phyloP scores from a whole-genome alignment of 2,797 vertebrate genomes.

The Denticeps clupeoides region DNA sequence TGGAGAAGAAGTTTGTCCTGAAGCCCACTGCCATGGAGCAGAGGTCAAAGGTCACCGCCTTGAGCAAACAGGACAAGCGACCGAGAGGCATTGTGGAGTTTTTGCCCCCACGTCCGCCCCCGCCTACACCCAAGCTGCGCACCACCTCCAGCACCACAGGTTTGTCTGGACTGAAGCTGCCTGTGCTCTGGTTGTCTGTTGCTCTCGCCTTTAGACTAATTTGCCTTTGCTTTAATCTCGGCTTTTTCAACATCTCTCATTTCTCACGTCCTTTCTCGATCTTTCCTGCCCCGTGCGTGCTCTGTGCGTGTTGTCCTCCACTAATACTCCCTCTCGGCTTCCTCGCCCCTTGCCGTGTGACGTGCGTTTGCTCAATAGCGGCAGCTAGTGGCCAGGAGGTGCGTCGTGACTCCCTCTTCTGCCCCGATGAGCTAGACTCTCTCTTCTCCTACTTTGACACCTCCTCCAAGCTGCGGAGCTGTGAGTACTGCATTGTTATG shows the following conservation, averaged over 20 bases:
- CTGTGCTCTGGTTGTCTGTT: constrained; percentile 14
- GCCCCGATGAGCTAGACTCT: constrained; percentile 94
- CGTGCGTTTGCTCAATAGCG: constrained; percentile 68
- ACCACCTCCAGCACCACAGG: constrained; percentile 55
- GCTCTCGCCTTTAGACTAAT: constrained; percentile 29
- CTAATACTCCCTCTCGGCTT: constrained; percentile 58
- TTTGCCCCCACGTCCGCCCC: constrained; percentile 53
- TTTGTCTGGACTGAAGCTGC: constrained; percentile 4
- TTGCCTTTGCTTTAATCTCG: constrained; percentile 2
- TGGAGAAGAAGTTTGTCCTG: constrained; percentile 82
- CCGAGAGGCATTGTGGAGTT: constrained; percentile 66
- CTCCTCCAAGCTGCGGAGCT: constrained; percentile 88
- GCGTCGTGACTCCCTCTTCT: constrained; percentile 93
- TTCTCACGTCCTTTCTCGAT: not conserved
- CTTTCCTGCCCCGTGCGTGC: constrained; percentile 21
- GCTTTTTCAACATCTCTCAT: constrained; percentile 30
- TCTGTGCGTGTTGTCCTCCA: constrained; percentile 47
- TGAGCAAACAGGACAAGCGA: constrained; percentile 71
- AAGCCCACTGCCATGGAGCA: constrained; percentile 61
- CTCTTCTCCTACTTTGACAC: constrained; percentile 87
- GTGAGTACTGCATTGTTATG: constrained; percentile 75
- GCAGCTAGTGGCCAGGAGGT: constrained; percentile 76
- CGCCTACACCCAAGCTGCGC: constrained; percentile 60
- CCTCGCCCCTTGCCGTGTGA: constrained; percentile 49
- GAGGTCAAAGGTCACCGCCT: constrained; percentile 58